Percentiles rank a stretch among this genome's conserved stretches.
These are phyloP conservation scores for Eumaeus atala DNA, from an alignment of 1,140 invertebrate genomes.

Conservation along the genomic window DNA sequence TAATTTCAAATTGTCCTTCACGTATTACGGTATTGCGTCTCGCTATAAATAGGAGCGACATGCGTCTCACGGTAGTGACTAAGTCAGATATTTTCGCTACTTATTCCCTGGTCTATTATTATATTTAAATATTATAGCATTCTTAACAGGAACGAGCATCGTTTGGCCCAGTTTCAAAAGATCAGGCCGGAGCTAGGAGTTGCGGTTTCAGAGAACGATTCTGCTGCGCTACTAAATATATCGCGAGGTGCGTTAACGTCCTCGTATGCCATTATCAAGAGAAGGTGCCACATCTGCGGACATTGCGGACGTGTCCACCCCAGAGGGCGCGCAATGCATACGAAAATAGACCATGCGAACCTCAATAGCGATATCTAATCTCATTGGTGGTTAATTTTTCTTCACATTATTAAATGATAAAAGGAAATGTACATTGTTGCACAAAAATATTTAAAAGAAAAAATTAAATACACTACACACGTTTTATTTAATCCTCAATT, in stretches of 20 bases:
- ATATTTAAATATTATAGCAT: constrained; percentile 70
- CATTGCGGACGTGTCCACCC: constrained; percentile 19
- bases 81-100: constrained; percentile 63
- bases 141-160: constrained; percentile 61
- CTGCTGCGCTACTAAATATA: constrained; percentile 62
- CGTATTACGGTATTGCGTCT: constrained; percentile 56
- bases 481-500: too few species aligned
- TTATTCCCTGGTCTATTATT: constrained; percentile 64
- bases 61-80: constrained; percentile 53
- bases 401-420: too few species aligned
- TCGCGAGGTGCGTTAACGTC: constrained; percentile 31
- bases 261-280: constrained; percentile 20
- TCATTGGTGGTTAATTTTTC: not conserved
- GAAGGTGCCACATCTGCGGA: constrained; percentile 10
- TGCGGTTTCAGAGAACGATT: constrained; percentile 64
- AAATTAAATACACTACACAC: too few species aligned
- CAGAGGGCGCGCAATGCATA: constrained; percentile 19
- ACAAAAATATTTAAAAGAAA: too few species aligned
- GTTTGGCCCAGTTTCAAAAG: constrained; percentile 72
- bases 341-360: constrained; percentile 45
- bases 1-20: constrained; percentile 40
- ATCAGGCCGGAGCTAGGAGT: constrained; percentile 61
- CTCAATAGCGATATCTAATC: constrained; percentile 17
- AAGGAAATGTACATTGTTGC: too few species aligned
- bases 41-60: constrained; percentile 49